A percentile compares a stretch with the other conserved stretches of the same genome.
Evolutionary conservation across 2,797 vertebrate genomes (phyloP).

Genomic region (Malurus leucopterus): DNA sequence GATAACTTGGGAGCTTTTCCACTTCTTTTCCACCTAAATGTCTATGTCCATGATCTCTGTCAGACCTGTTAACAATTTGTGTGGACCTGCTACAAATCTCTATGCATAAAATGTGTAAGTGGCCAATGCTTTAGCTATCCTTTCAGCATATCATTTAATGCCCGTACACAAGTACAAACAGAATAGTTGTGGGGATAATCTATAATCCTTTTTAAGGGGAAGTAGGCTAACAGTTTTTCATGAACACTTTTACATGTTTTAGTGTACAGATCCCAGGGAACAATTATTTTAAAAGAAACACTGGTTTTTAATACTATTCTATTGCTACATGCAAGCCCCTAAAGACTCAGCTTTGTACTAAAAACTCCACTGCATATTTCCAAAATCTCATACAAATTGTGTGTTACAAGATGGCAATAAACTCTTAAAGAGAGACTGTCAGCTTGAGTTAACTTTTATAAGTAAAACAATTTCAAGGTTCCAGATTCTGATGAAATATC

Average conservation of each 20-base stretch:
- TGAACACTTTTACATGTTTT: neutral
- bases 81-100: neutral
- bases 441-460: neutral
- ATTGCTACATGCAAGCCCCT: neutral
- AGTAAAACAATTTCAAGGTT: neutral
- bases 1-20: neutral
- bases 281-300: neutral
- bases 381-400: neutral
- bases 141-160: neutral
- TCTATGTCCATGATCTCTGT: neutral
- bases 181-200: neutral
- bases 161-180: neutral
- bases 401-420: neutral
- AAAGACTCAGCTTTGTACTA: neutral
- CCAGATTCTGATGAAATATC: neutral
- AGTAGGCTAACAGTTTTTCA: neutral
- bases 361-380: neutral
- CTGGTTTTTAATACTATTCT: neutral
- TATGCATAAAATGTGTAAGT: accelerated
- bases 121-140: accelerated
- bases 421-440: neutral
- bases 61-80: neutral
- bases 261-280: neutral
- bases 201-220: neutral
- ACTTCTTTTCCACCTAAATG: neutral